Evolutionary conservation across 2,113 vertebrate species (phyloP).

Genomic region (Ictalurus furcatus): DNA sequence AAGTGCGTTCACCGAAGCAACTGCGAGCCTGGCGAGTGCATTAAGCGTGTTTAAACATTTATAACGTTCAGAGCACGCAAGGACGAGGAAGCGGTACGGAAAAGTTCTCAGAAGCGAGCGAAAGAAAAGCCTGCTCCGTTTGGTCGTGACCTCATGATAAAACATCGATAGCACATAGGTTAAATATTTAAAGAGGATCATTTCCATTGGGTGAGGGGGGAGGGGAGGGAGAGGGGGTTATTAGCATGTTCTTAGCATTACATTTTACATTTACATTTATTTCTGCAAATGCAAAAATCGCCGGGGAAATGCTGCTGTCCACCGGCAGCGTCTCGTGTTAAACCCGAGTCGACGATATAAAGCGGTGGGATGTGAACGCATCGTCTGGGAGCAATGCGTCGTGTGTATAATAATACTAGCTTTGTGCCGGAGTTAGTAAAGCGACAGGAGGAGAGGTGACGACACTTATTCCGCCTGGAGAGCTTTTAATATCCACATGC

Average conservation of each 20-base stretch:
- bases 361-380: not conserved
- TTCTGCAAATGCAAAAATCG: not conserved
- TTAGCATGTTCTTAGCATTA: too few species aligned
- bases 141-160: not conserved
- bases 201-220: too few species aligned
- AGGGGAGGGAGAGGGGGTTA: too few species aligned
- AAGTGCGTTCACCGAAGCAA: too few species aligned
- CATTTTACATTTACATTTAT: not conserved
- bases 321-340: not conserved
- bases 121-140: not conserved
- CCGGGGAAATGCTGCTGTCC: too few species aligned
- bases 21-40: not conserved
- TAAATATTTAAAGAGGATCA: too few species aligned
- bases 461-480: not conserved
- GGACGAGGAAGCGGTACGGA: not conserved
- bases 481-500: slow-evolving; percentile 12
- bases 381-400: not conserved
- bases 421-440: not conserved
- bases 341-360: not conserved
- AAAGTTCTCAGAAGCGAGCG: not conserved
- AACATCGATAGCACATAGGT: not conserved
- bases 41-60: not conserved
- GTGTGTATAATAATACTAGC: not conserved
- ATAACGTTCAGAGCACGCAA: not conserved
- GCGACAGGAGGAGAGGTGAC: not conserved